These are phyloP conservation scores for Caenorhabditis imperialis DNA, from an alignment of 2,888 invertebrate genomes.

Conservation along the genomic window DNA sequence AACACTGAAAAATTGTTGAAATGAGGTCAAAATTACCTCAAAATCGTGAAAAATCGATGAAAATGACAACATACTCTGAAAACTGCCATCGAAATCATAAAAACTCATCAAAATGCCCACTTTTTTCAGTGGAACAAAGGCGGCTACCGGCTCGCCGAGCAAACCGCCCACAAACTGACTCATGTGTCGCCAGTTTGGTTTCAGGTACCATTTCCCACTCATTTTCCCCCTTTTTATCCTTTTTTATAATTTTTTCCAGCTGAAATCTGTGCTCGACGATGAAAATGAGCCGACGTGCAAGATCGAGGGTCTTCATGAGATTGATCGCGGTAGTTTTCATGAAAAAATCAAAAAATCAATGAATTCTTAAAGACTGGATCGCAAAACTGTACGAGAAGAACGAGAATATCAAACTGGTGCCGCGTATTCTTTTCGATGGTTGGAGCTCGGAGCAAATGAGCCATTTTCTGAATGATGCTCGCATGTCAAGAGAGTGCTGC, in stretches of 20 bases:
- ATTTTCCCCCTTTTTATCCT: no score
- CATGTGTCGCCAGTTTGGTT: conserved; percentile 96
- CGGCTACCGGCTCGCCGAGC: conserved; percentile 93
- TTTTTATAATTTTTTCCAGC: conserved; percentile 41
- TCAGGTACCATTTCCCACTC: no score
- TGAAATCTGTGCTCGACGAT: conserved; percentile 69
- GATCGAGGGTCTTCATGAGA: conserved; percentile 80
- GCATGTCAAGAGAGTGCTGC: conserved; percentile 84
- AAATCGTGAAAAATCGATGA: not conserved
- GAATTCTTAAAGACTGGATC: conserved; percentile 71
- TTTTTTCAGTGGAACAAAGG: conserved; percentile 90
- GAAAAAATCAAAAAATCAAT: not conserved
- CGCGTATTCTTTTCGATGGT: conserved; percentile 90
- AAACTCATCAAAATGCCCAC: not conserved
- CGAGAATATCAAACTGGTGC: conserved; percentile 82
- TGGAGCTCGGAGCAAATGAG: conserved; percentile 87
- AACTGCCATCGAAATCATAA: not conserved
- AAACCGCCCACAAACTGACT: conserved; percentile 88
- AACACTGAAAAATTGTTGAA: no score
- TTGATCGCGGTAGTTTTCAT: conserved; percentile 79
- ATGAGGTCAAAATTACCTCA: no score
- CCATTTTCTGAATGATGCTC: conserved; percentile 84
- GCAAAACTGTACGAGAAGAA: conserved; percentile 67
- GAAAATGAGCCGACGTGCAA: conserved; percentile 76
- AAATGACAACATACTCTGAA: no score